A percentile compares a stretch with the other conserved stretches of the same genome.
Conservation (phyloP, 1,140 invertebrate genomes). For the Philopotamus ludificatus region DNA sequence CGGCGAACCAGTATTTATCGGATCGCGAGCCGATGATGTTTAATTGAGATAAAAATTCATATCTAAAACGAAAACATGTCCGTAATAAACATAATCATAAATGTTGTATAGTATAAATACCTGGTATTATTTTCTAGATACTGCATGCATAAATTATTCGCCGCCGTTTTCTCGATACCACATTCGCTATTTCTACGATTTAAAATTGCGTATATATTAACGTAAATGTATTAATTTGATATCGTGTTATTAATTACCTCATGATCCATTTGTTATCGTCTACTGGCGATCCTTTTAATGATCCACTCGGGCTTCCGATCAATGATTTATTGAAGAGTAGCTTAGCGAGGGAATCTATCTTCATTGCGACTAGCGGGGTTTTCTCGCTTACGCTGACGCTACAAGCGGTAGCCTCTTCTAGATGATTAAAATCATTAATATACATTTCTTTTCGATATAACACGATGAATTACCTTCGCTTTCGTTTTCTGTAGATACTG, state of each 20-base stretch:
- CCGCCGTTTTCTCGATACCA: slow-evolving; percentile 32
- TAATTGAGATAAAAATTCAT: slow-evolving; percentile 72
- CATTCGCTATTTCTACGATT: slow-evolving; percentile 29
- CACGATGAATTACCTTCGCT: slow-evolving; percentile 48
- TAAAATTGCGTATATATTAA: slow-evolving; percentile 5
- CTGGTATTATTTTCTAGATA: slow-evolving; percentile 35
- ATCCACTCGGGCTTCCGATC: slow-evolving; percentile 49
- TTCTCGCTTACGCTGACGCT: slow-evolving; percentile 46
- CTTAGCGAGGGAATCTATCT: slow-evolving; percentile 64
- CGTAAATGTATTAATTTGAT: neutral
- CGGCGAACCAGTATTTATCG: slow-evolving; percentile 87
- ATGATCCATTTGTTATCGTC: slow-evolving; percentile 40
- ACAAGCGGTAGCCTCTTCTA: slow-evolving; percentile 43
- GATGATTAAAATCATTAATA: slow-evolving; percentile 10
- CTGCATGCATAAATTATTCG: slow-evolving; percentile 31
- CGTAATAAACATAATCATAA: neutral
- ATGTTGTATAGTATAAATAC: slow-evolving; percentile 11
- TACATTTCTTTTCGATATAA: neutral
- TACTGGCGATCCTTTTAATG: slow-evolving; percentile 50
- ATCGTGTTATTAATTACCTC: slow-evolving; percentile 17
- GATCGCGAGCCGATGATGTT: slow-evolving; percentile 78
- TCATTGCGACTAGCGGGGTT: slow-evolving; percentile 59
- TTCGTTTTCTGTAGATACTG: slow-evolving; percentile 55
- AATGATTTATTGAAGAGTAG: slow-evolving; percentile 62
- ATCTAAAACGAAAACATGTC: slow-evolving; percentile 53